Percentiles rank a stretch among this genome's conserved stretches.
Evolutionary conservation across 2,888 invertebrate genomes (phyloP).

Genomic region (Choristoneura rosaceana): DNA sequence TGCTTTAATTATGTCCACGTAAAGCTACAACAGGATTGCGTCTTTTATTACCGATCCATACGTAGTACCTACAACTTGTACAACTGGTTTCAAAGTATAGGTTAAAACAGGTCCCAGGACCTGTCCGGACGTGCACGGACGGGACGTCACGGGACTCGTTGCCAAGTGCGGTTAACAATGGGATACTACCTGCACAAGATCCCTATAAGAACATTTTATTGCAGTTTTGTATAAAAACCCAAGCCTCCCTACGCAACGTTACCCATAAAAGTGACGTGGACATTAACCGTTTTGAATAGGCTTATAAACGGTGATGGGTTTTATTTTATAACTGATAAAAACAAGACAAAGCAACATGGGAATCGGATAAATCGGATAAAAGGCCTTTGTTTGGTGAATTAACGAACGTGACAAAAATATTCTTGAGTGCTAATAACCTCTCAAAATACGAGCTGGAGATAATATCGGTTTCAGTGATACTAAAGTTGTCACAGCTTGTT

Average conservation of each 20-base stretch:
- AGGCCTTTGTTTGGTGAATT: conserved; percentile 13
- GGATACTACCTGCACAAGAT: conserved; percentile 39
- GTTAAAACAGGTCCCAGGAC: conserved; percentile 46
- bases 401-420: conserved; percentile 29
- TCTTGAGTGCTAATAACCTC: conserved; percentile 18
- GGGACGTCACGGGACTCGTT: conserved; percentile 43
- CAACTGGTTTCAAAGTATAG: conserved; percentile 10
- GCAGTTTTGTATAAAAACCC: conserved; percentile 36
- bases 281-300: conserved; percentile 23
- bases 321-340: conserved; percentile 11
- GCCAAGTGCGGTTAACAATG: conserved; percentile 36
- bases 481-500: conserved; percentile 38
- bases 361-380: conserved; percentile 13
- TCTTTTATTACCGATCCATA: conserved; percentile 1
- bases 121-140: conserved; percentile 54
- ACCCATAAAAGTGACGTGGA: conserved; percentile 12
- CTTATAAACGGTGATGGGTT: conserved; percentile 34
- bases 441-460: conserved; percentile 22
- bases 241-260: conserved; percentile 19
- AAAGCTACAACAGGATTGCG: not conserved
- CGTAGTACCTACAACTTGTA: not conserved
- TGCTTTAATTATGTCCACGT: not conserved
- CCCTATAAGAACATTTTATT: conserved; percentile 28
- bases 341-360: conserved; percentile 21
- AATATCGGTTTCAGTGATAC: conserved; percentile 9